Evolutionary conservation across 2,113 vertebrate genomes (phyloP).

Genomic region (Charina bottae): DNA sequence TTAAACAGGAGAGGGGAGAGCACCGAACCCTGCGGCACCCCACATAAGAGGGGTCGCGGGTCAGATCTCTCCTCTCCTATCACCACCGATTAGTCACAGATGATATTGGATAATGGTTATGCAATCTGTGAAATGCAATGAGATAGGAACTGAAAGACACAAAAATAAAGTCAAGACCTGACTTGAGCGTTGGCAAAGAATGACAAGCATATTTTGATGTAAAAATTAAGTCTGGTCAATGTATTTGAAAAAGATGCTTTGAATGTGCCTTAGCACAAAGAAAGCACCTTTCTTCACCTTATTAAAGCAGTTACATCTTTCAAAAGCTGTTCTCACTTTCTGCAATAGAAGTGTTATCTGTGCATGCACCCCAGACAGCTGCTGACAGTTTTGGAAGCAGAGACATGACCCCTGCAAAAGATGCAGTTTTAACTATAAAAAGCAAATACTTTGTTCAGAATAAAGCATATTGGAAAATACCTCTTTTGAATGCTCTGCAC

Average conservation of each 20-base stretch:
- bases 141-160: background rate
- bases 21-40: no score
- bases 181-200: background rate
- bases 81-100: no score
- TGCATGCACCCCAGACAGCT: background rate
- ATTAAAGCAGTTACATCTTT: background rate
- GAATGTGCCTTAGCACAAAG: background rate
- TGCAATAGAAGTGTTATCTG: background rate
- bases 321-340: background rate
- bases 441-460: background rate
- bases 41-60: no score
- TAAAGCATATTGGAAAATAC: background rate
- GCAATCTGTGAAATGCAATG: background rate
- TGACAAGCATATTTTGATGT: background rate
- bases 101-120: background rate
- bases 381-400: background rate
- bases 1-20: no score
- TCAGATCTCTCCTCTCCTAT: no score
- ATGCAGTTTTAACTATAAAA: background rate
- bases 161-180: background rate
- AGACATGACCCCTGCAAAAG: background rate
- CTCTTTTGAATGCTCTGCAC: background rate
- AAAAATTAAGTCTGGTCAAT: background rate
- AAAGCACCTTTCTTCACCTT: background rate
- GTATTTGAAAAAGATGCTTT: background rate